Base-by-base conservation (phyloP, 2,113 vertebrate species). In the Elanoides forficatus region DNA sequence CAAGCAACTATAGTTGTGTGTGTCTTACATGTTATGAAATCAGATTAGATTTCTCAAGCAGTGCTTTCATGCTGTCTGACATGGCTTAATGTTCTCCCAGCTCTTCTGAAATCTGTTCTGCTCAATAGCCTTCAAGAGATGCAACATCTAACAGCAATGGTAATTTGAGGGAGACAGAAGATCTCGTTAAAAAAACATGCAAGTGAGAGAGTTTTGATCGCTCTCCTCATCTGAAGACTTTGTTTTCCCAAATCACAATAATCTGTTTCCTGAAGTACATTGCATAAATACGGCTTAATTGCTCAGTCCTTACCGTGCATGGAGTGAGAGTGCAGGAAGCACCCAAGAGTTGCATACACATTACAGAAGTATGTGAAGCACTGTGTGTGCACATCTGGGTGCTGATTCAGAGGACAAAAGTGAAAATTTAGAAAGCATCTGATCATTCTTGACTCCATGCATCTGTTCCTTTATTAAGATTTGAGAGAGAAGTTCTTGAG, bases 71-170 rank as follows among this genome's bases (percentile, higher is more conserved):
- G 80, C 56, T 83, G 29, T 38, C 58, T 90, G 75, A 71, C 56
- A 81, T 42, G 47, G 84, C 16, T 76, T 66, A 65, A 81, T 45
- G 36, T 48, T 95, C 76, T 75, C 59, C 86, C 40, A 88, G 70
- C 86, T 86, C 93, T 85, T 86, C 91, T 81, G 83, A 93, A 96
- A 97, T 90, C 59, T 55, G 4, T 56, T 90, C 76, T 87, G 47
- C 36, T 93, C 81, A 91, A 83, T 71, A 93, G 45, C 52, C 60
- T 90, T 88, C 68, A 88, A 70, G 72, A 83, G 89, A n/a, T 40
- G 66, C 81, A 96, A 95, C 80, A 68, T 36, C 27, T 16, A 92
- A 90, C 67, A 84, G 52, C 76, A 55, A 67, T 19, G 71, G 85
- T 88, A 72, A 96, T 81, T 93, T 73, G 66, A 94, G 86, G 80